Base-by-base conservation (phyloP, 2,113 vertebrate genomes). In the Piaya cayana region DNA sequence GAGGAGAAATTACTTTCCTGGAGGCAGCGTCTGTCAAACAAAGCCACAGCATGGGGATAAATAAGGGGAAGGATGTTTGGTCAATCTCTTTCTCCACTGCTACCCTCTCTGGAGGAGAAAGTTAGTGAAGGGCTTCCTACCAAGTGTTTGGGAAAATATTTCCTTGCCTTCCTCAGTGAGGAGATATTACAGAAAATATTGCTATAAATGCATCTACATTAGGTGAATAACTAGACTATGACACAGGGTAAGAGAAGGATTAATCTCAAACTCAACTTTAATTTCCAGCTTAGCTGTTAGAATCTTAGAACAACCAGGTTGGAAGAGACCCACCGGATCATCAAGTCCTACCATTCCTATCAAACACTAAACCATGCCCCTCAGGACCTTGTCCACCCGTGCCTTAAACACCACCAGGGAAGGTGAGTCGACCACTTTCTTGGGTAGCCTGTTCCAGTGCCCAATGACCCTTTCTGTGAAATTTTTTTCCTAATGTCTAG, bases 21-120 rank as follows among this genome's bases (percentile, higher is more conserved):
- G 45, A 81, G 50, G 26, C 62, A 71, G 27, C 4, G 43, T 23
- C 12, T 82, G 58, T 25, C 43, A 80, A 43, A 56, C 8, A 52
- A 86, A 83, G 43, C 39, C 30, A 39, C 34, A 1, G 1, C 0
- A 0, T 37, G 43, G 15, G 23, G 23, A 21, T 27, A 19, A 15
- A 27, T n/a, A 45, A 77, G 26, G 20, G 12, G 9, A 36, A 86
- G 16, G 5, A 20, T 67, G 50, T 50, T 27, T 77, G n/a, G 17
- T 59, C 72, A 80, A 17, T 34, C 12, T 53, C 8, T 19, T 71
- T 17, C 30, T 72, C 17, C 58, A 36, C 5, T 5, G 7, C 19
- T 13, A 34, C 12, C 22, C 13, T 22, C 11, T 71, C 25, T 50
- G 62, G 34, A 47, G 6, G 8, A 15, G 34, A 22, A 69, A 63